These are phyloP conservation scores for Agelastica alni DNA, from an alignment of 2,888 invertebrate genomes.

Conservation along the genomic window DNA sequence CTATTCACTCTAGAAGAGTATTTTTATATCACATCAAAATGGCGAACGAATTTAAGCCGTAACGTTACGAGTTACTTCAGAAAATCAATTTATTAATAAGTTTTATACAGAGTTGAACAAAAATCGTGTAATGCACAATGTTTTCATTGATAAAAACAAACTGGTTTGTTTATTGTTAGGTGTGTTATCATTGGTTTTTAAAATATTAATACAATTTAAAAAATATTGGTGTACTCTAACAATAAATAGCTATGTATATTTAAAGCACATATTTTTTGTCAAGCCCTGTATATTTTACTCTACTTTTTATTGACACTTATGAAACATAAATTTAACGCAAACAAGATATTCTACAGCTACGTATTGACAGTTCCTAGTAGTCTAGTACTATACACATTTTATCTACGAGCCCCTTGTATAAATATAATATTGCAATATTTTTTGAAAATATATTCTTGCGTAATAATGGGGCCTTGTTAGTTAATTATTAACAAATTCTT, in stretches of 20 bases:
- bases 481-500: slow-evolving; percentile 11
- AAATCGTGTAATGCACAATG: too few relatives aligned
- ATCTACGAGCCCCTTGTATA: slow-evolving; percentile 13
- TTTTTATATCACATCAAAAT: slow-evolving; percentile 54
- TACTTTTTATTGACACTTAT: background rate
- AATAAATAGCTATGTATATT: too few relatives aligned
- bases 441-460: slow-evolving; percentile 20
- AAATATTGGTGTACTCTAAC: too few relatives aligned
- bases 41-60: slow-evolving; percentile 54
- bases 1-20: slow-evolving; percentile 29
- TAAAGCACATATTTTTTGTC: background rate
- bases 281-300: slow-evolving; percentile 1
- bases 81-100: slow-evolving; percentile 3
- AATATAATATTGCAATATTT: slow-evolving; percentile 12
- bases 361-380: slow-evolving; percentile 31
- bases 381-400: slow-evolving; percentile 28
- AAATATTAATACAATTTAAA: too few relatives aligned
- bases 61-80: slow-evolving; percentile 42
- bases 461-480: slow-evolving; percentile 9
- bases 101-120: background rate
- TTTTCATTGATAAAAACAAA: too few relatives aligned
- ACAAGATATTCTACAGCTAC: slow-evolving; percentile 24
- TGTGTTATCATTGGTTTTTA: too few relatives aligned
- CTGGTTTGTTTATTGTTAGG: too few relatives aligned
- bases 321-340: slow-evolving; percentile 1